Evolutionary conservation across 2,113 vertebrate species (phyloP).

Genomic region (Eulemur macaco): DNA sequence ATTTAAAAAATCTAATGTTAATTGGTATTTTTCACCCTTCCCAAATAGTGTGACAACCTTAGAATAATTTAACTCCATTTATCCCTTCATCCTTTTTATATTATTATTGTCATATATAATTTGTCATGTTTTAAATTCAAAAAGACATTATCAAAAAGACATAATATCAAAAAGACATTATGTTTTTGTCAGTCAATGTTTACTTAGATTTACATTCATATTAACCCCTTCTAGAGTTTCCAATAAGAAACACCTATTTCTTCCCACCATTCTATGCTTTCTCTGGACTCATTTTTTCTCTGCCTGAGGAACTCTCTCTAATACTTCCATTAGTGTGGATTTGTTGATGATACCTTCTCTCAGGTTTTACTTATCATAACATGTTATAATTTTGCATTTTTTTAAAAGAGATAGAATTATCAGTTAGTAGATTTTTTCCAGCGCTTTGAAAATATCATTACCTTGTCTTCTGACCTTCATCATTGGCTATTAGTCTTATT

Average conservation of each 20-base stretch:
- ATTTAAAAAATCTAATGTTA: background rate
- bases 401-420: background rate
- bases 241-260: background rate
- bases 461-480: background rate
- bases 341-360: background rate
- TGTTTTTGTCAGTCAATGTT: background rate
- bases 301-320: background rate
- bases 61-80: background rate
- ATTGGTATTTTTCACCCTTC: background rate
- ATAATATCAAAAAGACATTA: background rate
- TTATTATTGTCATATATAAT: background rate
- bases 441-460: background rate
- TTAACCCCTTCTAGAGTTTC: background rate
- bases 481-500: background rate
- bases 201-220: background rate
- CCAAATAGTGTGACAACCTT: background rate
- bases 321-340: background rate
- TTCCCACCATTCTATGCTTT: background rate
- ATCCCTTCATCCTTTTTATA: background rate
- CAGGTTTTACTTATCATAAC: background rate
- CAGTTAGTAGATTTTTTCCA: background rate
- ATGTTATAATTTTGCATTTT: background rate
- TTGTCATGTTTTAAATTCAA: background rate
- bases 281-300: background rate
- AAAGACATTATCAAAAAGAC: background rate